Base-by-base conservation (phyloP, 2,797 vertebrate genomes). In the Rhinatrema bivittatum region DNA sequence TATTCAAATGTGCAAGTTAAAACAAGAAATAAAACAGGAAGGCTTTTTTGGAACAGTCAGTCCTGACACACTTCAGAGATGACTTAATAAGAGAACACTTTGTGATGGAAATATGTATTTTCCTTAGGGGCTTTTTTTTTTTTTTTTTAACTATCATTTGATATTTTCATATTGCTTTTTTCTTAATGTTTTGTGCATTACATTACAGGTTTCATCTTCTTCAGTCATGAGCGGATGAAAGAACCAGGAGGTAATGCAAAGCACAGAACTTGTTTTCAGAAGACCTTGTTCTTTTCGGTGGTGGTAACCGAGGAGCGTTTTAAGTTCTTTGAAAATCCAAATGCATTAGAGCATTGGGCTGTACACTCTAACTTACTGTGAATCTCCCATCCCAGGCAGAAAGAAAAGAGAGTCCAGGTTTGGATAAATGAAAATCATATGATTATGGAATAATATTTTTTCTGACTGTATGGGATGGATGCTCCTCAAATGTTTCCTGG, bases 71-170 rank as follows among this genome's bases (percentile, higher is more conserved):
- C 76, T 81, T 84, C 78, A 82, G 79, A 78, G 69, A 53, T 50
- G 57, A 40, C 56, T 63, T 38, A 41, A 67, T 70, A 68, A 62
- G 48, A 42, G 49, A 67, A 35, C 32, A 73, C 69, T 82, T 77
- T 76, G 72, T 75, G 70, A 73, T 81, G 69, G 75, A 81, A 82
- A 82, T 78, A 45, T 46, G n/a, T n/a, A n/a, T 68, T 69, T 71
- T 52, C 68, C 70, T 62, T 26, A 0, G 52, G 64, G 68, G 32
- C 53, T 78, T 76, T 46, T 53, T 44, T n/a, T n/a, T n/a, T n/a
- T n/a, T n/a, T n/a, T n/a, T n/a, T n/a, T n/a, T n/a, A n/a, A 60
- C n/a, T 36, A 42, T 38, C 46, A 77, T 50, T 71, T 25, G 34
- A 67, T 70, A 81, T 65, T 70, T 65, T 56, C n/a, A n/a, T 60